A percentile compares a stretch with the other conserved stretches of the same genome.
Evolutionary conservation across 35 echinoderm and acorn worm genomes (phyloP).

Genomic region (Anneissia japonica): DNA sequence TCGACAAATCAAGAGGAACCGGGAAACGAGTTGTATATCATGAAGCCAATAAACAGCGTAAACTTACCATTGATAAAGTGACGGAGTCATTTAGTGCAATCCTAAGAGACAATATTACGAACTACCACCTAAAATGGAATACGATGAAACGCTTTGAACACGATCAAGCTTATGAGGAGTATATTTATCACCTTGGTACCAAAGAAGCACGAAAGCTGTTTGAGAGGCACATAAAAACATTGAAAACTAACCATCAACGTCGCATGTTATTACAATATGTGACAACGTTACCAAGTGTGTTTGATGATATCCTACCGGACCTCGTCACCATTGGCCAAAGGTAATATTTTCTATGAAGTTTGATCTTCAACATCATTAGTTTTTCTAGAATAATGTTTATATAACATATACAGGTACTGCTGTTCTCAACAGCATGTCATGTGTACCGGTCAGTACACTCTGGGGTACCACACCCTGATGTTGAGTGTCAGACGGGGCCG

Average conservation of each 20-base stretch:
- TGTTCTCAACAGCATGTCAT: no score
- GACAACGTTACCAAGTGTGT: constrained; percentile 43
- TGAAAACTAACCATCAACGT: constrained; percentile 61
- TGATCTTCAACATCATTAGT: background rate
- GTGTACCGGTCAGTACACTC: no score
- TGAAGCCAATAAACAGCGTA: constrained; percentile 45
- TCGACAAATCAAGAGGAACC: constrained; percentile 57
- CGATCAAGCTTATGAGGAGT: constrained; percentile 16
- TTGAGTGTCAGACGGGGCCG: no score
- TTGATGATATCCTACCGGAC: constrained; percentile 65
- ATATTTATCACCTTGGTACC: constrained; percentile 41
- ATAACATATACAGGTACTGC: no score
- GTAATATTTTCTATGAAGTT: constrained; percentile 36
- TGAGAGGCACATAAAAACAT: constrained; percentile 52
- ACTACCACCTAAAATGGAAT: constrained; percentile 82
- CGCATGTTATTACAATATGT: constrained; percentile 58
- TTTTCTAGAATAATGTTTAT: background rate
- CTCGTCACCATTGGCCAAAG: constrained; percentile 49
- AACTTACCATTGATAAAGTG: constrained; percentile 29
- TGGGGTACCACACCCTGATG: no score
- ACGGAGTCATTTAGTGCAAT: constrained; percentile 56
- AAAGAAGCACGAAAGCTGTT: constrained; percentile 50
- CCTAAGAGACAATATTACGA: constrained; percentile 33
- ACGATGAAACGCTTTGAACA: constrained; percentile 47
- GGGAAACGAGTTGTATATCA: constrained; percentile 37